Conservation (phyloP, 2,888 invertebrate genomes). For the Megalurothrips usitatus region DNA sequence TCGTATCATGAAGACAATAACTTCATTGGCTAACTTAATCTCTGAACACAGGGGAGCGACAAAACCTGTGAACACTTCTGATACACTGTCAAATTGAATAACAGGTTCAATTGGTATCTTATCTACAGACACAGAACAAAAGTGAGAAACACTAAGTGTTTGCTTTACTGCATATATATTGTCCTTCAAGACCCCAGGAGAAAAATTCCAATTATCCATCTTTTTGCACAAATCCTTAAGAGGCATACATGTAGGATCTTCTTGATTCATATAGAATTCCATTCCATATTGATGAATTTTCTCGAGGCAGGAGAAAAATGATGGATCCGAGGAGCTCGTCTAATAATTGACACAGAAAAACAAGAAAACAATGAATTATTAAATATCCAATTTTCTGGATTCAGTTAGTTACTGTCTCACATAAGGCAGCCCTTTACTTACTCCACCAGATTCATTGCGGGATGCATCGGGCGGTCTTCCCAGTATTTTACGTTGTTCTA, state of each 20-base stretch:
- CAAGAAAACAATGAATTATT: not conserved
- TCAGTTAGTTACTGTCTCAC: not conserved
- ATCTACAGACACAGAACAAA: not conserved
- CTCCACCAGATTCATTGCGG: not conserved
- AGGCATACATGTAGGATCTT: not conserved
- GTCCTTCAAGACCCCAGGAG: not conserved
- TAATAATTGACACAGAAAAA: not conserved
- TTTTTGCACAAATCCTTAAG: not conserved
- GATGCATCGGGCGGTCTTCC: slow-evolving; percentile 8
- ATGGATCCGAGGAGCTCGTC: not conserved
- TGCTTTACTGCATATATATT: not conserved
- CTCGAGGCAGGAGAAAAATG: not conserved
- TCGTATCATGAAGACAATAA: not conserved
- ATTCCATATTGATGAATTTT: not conserved
- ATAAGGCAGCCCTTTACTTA: not conserved
- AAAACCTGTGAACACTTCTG: not conserved
- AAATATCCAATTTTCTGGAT: not conserved
- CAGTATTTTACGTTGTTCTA: not conserved
- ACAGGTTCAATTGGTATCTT: not conserved
- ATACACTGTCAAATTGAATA: not conserved
- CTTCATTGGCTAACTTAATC: not conserved
- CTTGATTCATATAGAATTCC: not conserved
- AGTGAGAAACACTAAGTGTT: not conserved
- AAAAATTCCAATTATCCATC: not conserved
- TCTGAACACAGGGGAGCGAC: not conserved